phyloP scores from a whole-genome alignment of 2,888 invertebrate genomes.

The Nomada hirtipes region DNA sequence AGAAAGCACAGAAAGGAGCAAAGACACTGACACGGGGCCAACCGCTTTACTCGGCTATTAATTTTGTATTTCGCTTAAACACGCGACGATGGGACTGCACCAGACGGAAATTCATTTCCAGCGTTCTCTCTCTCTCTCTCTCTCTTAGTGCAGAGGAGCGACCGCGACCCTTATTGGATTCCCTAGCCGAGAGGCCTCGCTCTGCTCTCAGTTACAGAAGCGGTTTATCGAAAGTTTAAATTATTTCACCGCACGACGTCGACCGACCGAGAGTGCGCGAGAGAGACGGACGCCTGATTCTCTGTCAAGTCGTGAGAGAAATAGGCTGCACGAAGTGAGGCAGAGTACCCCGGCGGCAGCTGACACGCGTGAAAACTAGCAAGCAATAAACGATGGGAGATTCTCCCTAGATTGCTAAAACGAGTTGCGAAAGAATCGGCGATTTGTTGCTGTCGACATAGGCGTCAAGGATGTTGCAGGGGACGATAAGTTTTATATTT shows the following conservation, averaged over 20 bases:
- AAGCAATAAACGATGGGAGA: neutral
- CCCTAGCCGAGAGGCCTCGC: slow-evolving; percentile 60
- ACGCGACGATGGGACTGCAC: slow-evolving; percentile 69
- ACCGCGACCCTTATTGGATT: slow-evolving; percentile 71
- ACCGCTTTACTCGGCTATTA: slow-evolving; percentile 66
- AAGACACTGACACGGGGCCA: slow-evolving; percentile 39
- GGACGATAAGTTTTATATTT: too few species aligned
- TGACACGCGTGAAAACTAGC: slow-evolving; percentile 3
- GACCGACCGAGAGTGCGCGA: slow-evolving; percentile 27
- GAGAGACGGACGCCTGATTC: slow-evolving; percentile 34
- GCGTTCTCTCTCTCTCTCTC: slow-evolving; percentile 30
- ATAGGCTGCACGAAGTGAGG: neutral
- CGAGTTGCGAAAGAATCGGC: too few species aligned
- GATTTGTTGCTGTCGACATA: too few species aligned
- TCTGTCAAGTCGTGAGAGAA: slow-evolving; percentile 10
- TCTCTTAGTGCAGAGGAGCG: slow-evolving; percentile 38
- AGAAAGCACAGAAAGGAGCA: slow-evolving; percentile 46
- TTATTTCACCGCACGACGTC: slow-evolving; percentile 68
- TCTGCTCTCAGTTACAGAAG: slow-evolving; percentile 67
- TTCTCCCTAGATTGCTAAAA: neutral
- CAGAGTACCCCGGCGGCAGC: neutral
- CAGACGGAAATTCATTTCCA: slow-evolving; percentile 73
- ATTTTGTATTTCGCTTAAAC: slow-evolving; percentile 74
- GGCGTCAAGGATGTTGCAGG: too few species aligned
- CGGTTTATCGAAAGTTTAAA: slow-evolving; percentile 75